These are phyloP conservation scores for Papilio polytes DNA, from an alignment of 1,140 invertebrate species.

Conservation along the genomic window DNA sequence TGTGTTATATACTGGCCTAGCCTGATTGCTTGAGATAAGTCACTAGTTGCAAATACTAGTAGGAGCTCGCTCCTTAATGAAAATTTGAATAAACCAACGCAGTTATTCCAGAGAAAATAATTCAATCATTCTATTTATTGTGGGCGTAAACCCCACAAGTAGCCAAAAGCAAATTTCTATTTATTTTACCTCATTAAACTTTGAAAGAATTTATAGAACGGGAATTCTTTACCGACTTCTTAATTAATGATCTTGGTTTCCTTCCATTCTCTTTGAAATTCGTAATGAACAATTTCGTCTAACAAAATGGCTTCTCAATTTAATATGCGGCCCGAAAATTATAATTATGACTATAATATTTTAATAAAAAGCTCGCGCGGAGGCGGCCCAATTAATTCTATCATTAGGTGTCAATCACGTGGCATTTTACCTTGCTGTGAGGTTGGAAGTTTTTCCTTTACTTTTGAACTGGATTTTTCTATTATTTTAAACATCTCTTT, in stretches of 20 bases:
- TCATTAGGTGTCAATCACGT: not conserved
- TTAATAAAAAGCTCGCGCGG: slow-evolving; percentile 4
- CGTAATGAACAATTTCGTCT: slow-evolving; percentile 31
- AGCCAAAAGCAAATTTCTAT: slow-evolving; percentile 8
- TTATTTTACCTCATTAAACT: slow-evolving; percentile 24
- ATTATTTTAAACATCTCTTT: no score
- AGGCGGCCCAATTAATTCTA: slow-evolving; percentile 13
- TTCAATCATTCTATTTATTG: not conserved
- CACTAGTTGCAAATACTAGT: no score
- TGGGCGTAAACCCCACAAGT: not conserved
- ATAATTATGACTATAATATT: slow-evolving; percentile 26
- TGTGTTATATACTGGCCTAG: no score
- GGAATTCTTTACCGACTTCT: slow-evolving; percentile 31
- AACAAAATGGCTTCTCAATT: slow-evolving; percentile 24
- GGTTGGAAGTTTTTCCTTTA: no score
- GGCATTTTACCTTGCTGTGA: not conserved
- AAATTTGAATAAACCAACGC: no score
- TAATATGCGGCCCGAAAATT: slow-evolving; percentile 21
- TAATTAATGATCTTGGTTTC: slow-evolving; percentile 31
- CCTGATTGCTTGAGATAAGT: no score
- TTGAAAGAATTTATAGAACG: slow-evolving; percentile 25
- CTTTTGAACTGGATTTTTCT: no score
- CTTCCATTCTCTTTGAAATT: slow-evolving; percentile 30
- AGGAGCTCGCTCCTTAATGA: no score
- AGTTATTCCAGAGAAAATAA: no score